phyloP scores from a whole-genome alignment of 2,888 invertebrate genomes.

The Drosophila barbarae region DNA sequence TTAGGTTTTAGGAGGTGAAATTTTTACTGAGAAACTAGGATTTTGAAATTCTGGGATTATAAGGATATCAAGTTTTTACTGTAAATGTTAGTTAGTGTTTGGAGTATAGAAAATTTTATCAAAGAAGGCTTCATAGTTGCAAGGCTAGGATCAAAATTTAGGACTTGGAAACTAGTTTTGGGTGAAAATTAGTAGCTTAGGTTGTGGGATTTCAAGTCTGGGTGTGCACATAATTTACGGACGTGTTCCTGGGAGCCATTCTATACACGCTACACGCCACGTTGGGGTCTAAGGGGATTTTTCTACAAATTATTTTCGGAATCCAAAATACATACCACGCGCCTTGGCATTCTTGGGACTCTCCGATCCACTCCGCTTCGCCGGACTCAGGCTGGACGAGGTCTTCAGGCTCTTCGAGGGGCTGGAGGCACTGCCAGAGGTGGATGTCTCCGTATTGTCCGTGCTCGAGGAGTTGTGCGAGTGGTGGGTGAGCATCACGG shows the following conservation, averaged over 20 bases:
- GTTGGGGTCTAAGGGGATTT: neutral
- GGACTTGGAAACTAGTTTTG: too few species aligned
- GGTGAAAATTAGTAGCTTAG: too few species aligned
- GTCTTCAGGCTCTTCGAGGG: conserved; percentile 93
- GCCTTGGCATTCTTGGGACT: conserved; percentile 88
- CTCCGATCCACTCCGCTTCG: conserved; percentile 90
- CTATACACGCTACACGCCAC: conserved; percentile 18
- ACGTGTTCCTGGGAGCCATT: neutral
- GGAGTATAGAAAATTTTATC: neutral
- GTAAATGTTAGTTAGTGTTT: neutral
- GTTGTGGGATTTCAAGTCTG: neutral
- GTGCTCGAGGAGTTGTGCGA: conserved; percentile 80
- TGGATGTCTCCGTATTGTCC: conserved; percentile 82
- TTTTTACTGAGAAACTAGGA: neutral
- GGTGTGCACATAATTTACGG: neutral
- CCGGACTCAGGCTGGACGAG: conserved; percentile 90
- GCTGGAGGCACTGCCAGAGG: conserved; percentile 86
- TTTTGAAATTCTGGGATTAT: neutral
- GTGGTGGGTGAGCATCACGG: conserved; percentile 79
- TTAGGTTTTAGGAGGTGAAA: too few species aligned
- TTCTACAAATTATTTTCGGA: neutral
- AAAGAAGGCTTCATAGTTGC: neutral
- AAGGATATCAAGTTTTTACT: neutral
- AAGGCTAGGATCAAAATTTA: too few species aligned
- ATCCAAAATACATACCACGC: conserved; percentile 83